Percentiles rank a stretch among this genome's conserved stretches.
phyloP scores from a whole-genome alignment of 2,113 vertebrate species.

The Lophotis ruficrista region DNA sequence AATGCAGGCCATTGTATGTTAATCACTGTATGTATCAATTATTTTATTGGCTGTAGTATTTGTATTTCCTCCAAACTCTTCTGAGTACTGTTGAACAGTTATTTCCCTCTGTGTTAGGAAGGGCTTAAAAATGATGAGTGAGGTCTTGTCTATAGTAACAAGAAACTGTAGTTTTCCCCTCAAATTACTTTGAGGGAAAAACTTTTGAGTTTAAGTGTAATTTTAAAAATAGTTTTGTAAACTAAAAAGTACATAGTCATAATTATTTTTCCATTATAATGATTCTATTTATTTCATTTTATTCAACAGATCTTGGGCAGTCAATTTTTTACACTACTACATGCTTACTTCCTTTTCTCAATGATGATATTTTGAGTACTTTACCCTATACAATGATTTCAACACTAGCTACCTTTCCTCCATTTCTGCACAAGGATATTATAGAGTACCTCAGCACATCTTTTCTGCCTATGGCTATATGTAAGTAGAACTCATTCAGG shows the following conservation, averaged over 20 bases:
- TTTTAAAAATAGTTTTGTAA: not conserved
- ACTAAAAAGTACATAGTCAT: not conserved
- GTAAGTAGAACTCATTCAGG: constrained; percentile 83
- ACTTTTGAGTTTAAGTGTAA: not conserved
- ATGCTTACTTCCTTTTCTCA: constrained; percentile 98
- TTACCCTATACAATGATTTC: constrained; percentile 99
- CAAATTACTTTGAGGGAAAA: not conserved
- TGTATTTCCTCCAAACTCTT: not conserved
- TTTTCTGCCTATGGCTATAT: constrained; percentile 99
- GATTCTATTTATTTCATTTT: constrained; percentile 71
- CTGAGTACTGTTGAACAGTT: not conserved
- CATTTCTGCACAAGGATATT: constrained; percentile 99
- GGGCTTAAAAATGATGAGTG: not conserved
- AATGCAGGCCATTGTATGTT: not conserved
- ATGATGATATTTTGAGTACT: constrained; percentile 98
- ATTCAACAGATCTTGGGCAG: constrained; percentile 95
- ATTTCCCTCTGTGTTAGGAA: not conserved
- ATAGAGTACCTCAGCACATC: constrained; percentile 99
- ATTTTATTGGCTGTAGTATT: not conserved
- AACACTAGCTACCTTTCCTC: constrained; percentile 98
- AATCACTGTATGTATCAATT: not conserved
- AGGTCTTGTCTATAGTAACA: not conserved
- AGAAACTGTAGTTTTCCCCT: too few species aligned
- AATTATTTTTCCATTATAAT: constrained; percentile 16
- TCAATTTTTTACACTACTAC: constrained; percentile 99